Percentiles rank a stretch among this genome's conserved stretches.
Conservation (phyloP, 1,140 invertebrate genomes). For the Trachymyrmex cornetzi region DNA sequence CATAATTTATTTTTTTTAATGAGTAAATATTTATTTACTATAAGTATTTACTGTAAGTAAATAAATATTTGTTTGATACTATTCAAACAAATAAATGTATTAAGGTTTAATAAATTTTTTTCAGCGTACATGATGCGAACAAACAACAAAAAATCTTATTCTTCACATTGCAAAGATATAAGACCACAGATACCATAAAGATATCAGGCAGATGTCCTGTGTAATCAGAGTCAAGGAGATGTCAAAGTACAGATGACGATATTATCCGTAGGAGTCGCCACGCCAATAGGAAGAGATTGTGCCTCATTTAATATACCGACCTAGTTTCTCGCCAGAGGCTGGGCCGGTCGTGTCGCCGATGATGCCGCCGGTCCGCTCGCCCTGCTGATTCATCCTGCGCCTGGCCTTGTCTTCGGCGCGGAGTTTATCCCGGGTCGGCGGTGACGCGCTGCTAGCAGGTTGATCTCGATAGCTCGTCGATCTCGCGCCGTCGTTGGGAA, state of each 20-base stretch:
- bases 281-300: conserved; percentile 21
- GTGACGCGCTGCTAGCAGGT: conserved; percentile 90
- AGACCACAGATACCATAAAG: not conserved
- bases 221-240: conserved; percentile 11
- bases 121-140: not conserved
- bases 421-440: conserved; percentile 91
- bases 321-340: conserved; percentile 81
- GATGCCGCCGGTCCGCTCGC: conserved; percentile 71
- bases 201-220: not conserved
- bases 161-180: not conserved
- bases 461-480: conserved; percentile 87
- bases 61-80: no score
- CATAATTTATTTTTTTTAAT: not conserved
- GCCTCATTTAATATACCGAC: conserved; percentile 71
- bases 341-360: conserved; percentile 67
- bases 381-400: conserved; percentile 83
- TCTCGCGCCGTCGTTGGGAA: conserved; percentile 74
- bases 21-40: no score
- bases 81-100: no score
- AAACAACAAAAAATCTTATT: not conserved
- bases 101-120: no score
- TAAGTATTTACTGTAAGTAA: no score
- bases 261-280: not conserved
- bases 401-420: conserved; percentile 91
- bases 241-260: conserved; percentile 2